Base-by-base conservation (phyloP, 2,888 invertebrate species). In the Mythimna pallens region DNA sequence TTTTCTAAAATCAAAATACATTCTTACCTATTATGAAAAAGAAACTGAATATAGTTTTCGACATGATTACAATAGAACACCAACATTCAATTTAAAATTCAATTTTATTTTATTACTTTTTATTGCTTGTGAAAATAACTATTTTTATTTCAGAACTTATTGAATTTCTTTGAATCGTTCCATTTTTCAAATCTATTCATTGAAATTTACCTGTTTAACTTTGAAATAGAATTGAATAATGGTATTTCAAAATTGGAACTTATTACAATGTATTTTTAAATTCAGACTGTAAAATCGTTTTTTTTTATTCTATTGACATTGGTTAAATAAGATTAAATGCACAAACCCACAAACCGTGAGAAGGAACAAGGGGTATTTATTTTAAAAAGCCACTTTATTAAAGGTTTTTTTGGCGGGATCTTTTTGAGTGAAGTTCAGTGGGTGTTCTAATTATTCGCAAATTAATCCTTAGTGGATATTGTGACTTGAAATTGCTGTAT, bases 101-200 rank as follows among this genome's bases (percentile, higher is more conserved):
- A 71, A 84, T 84, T 83, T 76, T 59, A 64, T 81, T 82, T 80
- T 80, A 84, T 72, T 61, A 57, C 62, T 54, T 74, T 70, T 70
- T 73, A 73, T 73, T 73, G 55, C 67, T 64, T 76, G 70, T 47
- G 78, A 58, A 64, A 69, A 71, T 22, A 52, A 69, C n/a, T n/a
- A 65, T 57, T 57, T 52, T 65, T 65, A 59, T 59, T 25, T 64
- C 34, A 40, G 30, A 54, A 65, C 25, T 63, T 68, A 68, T 63
- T 7, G 61, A 52, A 59, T 68, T 81, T 70, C 67, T 78, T 64
- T 25, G 34, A 71, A 47, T 65, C 9, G 47, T 64, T 73, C 14
- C 10, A 57, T 66, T 78, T 65, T 66, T 61, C 6, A 30, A 61
- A 69, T 57, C 12, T 30, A 20, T 59, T 78, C 65, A 58, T 74